Base-by-base conservation (phyloP, 2,113 vertebrate species). In the Terrapene triunguis region DNA sequence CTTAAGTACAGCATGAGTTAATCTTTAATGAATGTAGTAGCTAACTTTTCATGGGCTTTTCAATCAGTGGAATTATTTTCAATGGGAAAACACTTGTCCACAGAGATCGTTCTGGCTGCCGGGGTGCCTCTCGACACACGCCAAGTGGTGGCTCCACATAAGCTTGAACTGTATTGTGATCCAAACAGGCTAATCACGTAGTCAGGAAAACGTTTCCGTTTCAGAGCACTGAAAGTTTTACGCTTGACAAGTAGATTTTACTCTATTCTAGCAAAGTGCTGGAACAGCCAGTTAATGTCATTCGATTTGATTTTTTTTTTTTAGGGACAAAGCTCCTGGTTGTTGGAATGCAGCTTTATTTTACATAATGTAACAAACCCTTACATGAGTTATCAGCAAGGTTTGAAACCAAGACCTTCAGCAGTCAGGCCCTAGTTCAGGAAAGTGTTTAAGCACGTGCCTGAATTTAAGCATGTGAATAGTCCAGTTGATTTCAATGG, bases 11-110 rank as follows among this genome's bases (percentile, higher is more conserved):
- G 90, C 44, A 84, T 96, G 95, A 97, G 97, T 96, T 98, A 97
- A 98, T 98, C 94, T 96, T 88, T 92, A 96, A 97, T 62, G 2
- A 97, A 96, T 93, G 84, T 93, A 96, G 96, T 22, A 0, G 44
- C 90, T 65, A 93, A 94, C 92, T 97, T 96, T 94, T 97, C 97
- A 97, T 98, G 96, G 98, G 96, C 97, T 98, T 98, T 98, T 99
- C 98, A 98, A 97, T 98, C 96, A 97, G 98, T 98, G 80, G 93
- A 92, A 88, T 97, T 87, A n/a, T 95, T 97, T 94, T 96, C 93
- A 48, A n/a, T 1, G 5, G 97, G 83, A 89, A 91, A 93, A 95
- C 81, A 21, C 50, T 89, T 85, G 50, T 69, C 8, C 22, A 80
- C 80, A 55, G 76, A 92, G 85, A 89, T 65, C 32, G 1, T 5